Conservation (phyloP, 2,113 vertebrate species). For the Cochlearius cochlearius region DNA sequence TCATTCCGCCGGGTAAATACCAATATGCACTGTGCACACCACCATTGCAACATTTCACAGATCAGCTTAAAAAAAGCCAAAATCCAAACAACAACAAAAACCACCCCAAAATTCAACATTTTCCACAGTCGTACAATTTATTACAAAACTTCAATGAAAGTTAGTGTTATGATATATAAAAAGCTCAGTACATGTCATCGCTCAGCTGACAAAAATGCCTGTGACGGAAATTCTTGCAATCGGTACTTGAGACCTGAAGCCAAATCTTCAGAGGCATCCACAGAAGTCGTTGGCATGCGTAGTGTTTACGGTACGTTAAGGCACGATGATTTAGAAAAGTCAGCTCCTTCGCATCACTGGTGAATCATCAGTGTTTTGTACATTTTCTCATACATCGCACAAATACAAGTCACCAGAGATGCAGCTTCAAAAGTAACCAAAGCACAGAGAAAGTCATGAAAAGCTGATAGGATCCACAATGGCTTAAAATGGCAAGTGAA, state of each 20-base stretch:
- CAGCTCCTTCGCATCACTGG: not conserved
- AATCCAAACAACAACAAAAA: not conserved
- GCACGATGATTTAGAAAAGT: slow-evolving; percentile 17
- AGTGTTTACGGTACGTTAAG: slow-evolving; percentile 10
- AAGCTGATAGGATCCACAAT: not conserved
- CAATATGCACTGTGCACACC: fast-evolving
- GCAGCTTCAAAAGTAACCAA: not conserved
- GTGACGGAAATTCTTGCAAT: not conserved
- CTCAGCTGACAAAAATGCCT: slow-evolving; percentile 8
- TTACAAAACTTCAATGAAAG: slow-evolving; percentile 61
- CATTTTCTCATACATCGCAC: not conserved
- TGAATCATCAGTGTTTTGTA: not conserved
- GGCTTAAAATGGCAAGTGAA: slow-evolving; percentile 5
- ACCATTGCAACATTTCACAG: not conserved
- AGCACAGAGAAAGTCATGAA: not conserved
- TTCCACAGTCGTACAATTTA: slow-evolving; percentile 55
- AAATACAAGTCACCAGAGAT: slow-evolving; percentile 14
- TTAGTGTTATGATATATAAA: slow-evolving; percentile 55
- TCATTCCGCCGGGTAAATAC: not conserved
- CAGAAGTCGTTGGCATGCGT: not conserved
- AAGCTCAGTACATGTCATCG: not conserved
- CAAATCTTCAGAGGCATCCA: not conserved
- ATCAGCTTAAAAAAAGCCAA: not conserved
- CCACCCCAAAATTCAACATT: not conserved
- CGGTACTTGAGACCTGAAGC: not conserved